Base-by-base conservation (phyloP, 2,797 vertebrate species). In the Gymnodraco acuticeps region DNA sequence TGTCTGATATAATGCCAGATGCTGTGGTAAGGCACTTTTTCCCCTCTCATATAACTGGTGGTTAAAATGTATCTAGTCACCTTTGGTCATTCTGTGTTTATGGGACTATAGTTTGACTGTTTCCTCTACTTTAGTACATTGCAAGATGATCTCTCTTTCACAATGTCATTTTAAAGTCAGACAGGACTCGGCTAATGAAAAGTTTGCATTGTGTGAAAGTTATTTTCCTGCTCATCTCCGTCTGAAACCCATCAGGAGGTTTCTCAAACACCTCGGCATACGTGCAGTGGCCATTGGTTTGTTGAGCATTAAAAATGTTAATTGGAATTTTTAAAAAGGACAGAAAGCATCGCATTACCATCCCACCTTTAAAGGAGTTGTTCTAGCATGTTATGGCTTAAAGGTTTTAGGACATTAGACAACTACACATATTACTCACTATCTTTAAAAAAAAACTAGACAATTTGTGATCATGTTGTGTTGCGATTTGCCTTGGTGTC, bases 301-400 rank as follows among this genome's bases (percentile, higher is more conserved):
- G 93, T 93, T 88, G 90, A 94, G 93, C 94, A 92, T 94, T 92
- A 92, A 91, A 94, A 94, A 95, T 93, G 92, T 94, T 95, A 95
- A 95, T 95, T 95, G 93, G 95, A 94, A 92, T 89, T 91, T 93
- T 89, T 86, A 84, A 86, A 93, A 93, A 89, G 2, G 23, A 3
- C 3, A 20, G 20, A 3, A n/a, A n/a, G n/a, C n/a, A n/a, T n/a
- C n/a, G n/a, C n/a, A n/a, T n/a, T n/a, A n/a, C n/a, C n/a, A n/a
- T n/a, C n/a, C n/a, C n/a, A n/a, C n/a, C n/a, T n/a, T n/a, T n/a
- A n/a, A n/a, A n/a, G n/a, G n/a, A n/a, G n/a, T n/a, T n/a, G n/a
- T n/a, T n/a, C n/a, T n/a, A n/a, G n/a, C n/a, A n/a, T n/a, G n/a
- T n/a, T n/a, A n/a, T n/a, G n/a, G n/a, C n/a, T n/a, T n/a, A n/a